These are phyloP conservation scores for Corythoichthys intestinalis DNA, from an alignment of 2,113 vertebrate species.

Conservation along the genomic window DNA sequence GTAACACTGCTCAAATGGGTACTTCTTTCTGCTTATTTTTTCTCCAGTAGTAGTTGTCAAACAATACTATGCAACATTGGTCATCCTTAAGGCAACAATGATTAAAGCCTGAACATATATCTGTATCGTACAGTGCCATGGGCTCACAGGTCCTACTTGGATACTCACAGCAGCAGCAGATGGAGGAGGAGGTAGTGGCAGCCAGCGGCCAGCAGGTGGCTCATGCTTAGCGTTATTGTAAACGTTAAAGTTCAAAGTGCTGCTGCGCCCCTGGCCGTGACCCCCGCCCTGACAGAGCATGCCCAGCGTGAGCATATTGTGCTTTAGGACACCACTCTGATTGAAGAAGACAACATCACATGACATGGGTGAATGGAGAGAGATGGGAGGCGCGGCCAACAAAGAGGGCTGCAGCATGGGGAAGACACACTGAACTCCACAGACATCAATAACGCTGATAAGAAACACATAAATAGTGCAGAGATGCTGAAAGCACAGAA, in stretches of 20 bases:
- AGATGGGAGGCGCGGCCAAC: conserved; percentile 36
- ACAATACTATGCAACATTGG: background rate
- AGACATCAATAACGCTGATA: conserved; percentile 43
- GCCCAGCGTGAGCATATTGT: conserved; percentile 99
- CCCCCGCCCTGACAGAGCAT: conserved; percentile 95
- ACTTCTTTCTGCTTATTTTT: background rate
- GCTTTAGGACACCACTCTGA: conserved; percentile 99
- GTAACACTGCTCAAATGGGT: background rate
- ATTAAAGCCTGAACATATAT: background rate
- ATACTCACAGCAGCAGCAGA: conserved; percentile 75
- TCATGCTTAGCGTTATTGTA: conserved; percentile 99
- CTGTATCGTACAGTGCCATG: conserved; percentile 35
- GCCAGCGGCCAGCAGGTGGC: conserved; percentile 92
- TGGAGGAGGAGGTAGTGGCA: conserved; percentile 77
- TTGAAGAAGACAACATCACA: conserved; percentile 97
- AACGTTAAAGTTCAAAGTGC: conserved; percentile 98
- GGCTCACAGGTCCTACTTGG: conserved; percentile 36
- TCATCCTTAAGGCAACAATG: background rate
- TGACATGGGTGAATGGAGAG: conserved; percentile 85
- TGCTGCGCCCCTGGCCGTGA: conserved; percentile 90
- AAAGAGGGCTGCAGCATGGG: conserved; percentile 59
- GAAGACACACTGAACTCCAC: conserved; percentile 82
- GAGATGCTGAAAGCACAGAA: conserved; percentile 80
- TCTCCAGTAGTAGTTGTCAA: background rate
- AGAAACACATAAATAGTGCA: conserved; percentile 70